phyloP scores from a whole-genome alignment of 2,888 invertebrate species.

The Drosophila suboccidentalis region DNA sequence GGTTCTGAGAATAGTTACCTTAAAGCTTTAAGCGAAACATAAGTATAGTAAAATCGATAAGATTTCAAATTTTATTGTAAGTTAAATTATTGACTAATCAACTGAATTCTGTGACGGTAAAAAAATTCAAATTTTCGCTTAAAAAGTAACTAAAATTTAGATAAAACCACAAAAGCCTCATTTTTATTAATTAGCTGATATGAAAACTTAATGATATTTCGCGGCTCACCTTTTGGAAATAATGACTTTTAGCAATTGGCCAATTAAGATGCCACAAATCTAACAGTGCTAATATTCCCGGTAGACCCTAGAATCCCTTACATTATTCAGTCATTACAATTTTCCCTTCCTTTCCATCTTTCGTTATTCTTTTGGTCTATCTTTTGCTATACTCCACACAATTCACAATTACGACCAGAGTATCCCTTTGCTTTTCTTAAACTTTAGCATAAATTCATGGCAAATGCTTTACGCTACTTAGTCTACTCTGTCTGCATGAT shows the following conservation, averaged over 20 bases:
- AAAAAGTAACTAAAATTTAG: too few species aligned
- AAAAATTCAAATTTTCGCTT: background rate
- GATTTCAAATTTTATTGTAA: background rate
- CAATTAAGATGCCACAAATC: conserved; percentile 60
- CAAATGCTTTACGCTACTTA: conserved; percentile 58
- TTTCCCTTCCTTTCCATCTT: conserved; percentile 11
- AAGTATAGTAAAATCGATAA: background rate
- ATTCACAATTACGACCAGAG: conserved; percentile 39
- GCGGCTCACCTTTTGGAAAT: conserved; percentile 16
- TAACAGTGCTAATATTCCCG: conserved; percentile 31
- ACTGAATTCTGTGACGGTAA: background rate
- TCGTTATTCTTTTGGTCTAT: background rate
- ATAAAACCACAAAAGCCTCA: background rate
- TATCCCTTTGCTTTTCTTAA: conserved; percentile 30
- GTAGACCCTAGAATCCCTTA: conserved; percentile 35
- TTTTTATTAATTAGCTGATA: conserved; percentile 20
- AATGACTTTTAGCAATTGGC: conserved; percentile 14
- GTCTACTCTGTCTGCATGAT: conserved; percentile 8
- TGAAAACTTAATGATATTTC: conserved; percentile 14
- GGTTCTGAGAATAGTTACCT: background rate
- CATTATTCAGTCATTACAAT: conserved; percentile 36
- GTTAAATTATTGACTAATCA: background rate
- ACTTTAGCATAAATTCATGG: conserved; percentile 48
- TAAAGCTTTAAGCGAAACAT: background rate
- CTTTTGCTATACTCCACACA: conserved; percentile 17